Evolutionary conservation across 2,888 invertebrate genomes (phyloP), one percentile per base, ranked within the genome.

Genomic region (Hedychridium roseum): DNA sequence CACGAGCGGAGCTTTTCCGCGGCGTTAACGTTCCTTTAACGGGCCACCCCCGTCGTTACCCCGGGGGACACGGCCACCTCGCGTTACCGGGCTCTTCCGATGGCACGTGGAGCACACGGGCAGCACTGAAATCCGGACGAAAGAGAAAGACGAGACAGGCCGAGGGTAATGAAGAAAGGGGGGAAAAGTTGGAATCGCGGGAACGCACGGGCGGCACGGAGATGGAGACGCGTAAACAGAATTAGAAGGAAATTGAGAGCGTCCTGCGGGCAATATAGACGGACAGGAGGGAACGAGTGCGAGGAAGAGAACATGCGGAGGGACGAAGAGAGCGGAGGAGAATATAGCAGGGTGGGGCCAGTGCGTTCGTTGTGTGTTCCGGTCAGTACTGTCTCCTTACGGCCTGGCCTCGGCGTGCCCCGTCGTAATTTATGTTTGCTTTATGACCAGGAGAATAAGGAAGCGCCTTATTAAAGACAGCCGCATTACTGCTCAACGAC

Each of bases 361-460:
- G 50, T 45, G 47, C 64, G 57, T 40, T 61, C n/a, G n/a, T n/a
- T 57, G 55, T 58, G 49, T 59, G 63, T 66, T 68, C 64, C 60
- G 65, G 56, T 64, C 57, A 60, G 61, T 46, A 54, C 54, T 57
- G 51, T 50, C 58, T 54, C 39, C 48, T 50, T 45, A 53, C 54
- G 54, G 26, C 42, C 35, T 55, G 54, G 63, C 65, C 62, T 58
- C 59, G 57, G 43, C 65, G 59, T 60, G 66, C 54, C 61, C 60
- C 66, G 66, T 63, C 46, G 66, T 73, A 70, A 73, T 71, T 73
- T 70, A 73, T 69, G 73, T 71, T 73, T 70, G 70, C 68, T 73
- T 73, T 72, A 73, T 70, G 68, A 55, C 65, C 69, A 59, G 53
- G 60, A 66, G 71, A 73, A 73, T 74, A 71, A 74, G 73, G 74